These are phyloP conservation scores for Caenorhabditis virilis DNA, from an alignment of 2,888 invertebrate genomes.

Conservation along the genomic window DNA sequence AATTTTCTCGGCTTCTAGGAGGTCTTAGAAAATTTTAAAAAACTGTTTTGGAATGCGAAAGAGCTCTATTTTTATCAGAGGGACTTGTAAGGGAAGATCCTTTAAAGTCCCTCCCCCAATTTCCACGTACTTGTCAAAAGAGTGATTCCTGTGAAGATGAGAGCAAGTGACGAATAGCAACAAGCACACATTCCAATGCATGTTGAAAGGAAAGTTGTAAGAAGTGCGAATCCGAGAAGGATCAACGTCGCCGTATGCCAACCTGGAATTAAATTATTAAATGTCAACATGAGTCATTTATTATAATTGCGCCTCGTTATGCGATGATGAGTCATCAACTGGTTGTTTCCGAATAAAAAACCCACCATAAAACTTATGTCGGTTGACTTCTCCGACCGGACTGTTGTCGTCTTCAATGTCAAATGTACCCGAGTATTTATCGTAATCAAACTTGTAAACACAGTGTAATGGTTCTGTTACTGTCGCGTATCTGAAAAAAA, in stretches of 20 bases:
- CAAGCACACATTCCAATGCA: constrained; percentile 63
- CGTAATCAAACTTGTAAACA: constrained; percentile 68
- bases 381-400: constrained; percentile 67
- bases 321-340: too few species aligned
- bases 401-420: constrained; percentile 67
- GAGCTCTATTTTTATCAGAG: too few species aligned
- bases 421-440: constrained; percentile 68
- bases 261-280: too few species aligned
- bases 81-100: too few species aligned
- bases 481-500: constrained; percentile 58
- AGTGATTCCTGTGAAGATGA: constrained; percentile 63
- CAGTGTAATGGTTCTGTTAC: constrained; percentile 66
- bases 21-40: too few species aligned
- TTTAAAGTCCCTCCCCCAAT: too few species aligned
- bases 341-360: not conserved
- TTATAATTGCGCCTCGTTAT: too few species aligned
- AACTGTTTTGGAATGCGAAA: too few species aligned
- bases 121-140: constrained; percentile 64
- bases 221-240: constrained; percentile 59
- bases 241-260: constrained; percentile 67
- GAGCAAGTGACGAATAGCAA: constrained; percentile 60
- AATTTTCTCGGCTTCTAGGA: too few species aligned
- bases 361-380: constrained; percentile 67
- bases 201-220: constrained; percentile 58
- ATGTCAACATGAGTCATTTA: too few species aligned